A percentile compares a stretch with the other conserved stretches of the same genome.
Evolutionary conservation across 2,113 vertebrate genomes (phyloP).

Genomic region (Cyprinodon brontotheroides): DNA sequence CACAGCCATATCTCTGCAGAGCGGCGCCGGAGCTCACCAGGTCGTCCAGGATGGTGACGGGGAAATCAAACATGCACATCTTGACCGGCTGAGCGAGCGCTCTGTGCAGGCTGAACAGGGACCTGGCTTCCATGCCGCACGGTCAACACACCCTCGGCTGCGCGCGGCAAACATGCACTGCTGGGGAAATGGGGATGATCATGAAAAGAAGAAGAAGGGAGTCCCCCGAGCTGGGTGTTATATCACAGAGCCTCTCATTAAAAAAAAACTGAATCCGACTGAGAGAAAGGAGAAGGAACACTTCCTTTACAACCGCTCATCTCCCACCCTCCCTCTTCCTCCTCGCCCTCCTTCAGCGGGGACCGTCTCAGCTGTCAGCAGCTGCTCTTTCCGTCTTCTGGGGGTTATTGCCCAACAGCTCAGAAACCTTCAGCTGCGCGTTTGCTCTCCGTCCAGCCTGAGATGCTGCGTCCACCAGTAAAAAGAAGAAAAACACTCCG

Average conservation of each 20-base stretch:
- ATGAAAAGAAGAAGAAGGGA: conserved; percentile 3
- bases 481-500: conserved; percentile 1
- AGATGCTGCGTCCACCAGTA: background rate
- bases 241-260: conserved; percentile 18
- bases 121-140: conserved; percentile 84
- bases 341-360: conserved; percentile 19
- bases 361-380: conserved; percentile 44
- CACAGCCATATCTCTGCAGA: background rate
- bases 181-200: background rate
- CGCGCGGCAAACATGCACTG: background rate
- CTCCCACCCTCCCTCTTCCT: conserved; percentile 20
- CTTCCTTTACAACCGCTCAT: conserved; percentile 23
- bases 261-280: conserved; percentile 41
- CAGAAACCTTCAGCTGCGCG: conserved; percentile 43
- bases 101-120: conserved; percentile 86
- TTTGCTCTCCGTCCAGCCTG: conserved; percentile 10
- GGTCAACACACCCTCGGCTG: background rate
- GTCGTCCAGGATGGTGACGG: conserved; percentile 83
- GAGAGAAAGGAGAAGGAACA: conserved; percentile 27
- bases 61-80: conserved; percentile 88
- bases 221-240: conserved; percentile 9
- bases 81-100: conserved; percentile 87
- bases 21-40: conserved; percentile 80
- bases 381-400: conserved; percentile 53
- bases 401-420: conserved; percentile 52